phyloP scores from a whole-genome alignment of 1,140 invertebrate genomes.

The Semibalanus balanoides region DNA sequence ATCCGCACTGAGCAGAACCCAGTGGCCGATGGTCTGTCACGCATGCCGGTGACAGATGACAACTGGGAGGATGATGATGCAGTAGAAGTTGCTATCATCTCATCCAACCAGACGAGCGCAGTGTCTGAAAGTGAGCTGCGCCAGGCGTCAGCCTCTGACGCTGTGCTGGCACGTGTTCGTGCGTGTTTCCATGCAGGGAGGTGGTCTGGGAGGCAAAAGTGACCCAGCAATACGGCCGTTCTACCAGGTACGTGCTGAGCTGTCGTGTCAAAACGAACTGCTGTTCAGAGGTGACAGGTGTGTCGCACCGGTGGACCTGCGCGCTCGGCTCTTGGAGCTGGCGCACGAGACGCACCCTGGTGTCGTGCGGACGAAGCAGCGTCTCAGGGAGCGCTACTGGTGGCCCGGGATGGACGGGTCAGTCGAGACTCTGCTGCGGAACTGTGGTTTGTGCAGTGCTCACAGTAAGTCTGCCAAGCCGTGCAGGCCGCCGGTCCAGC shows the following conservation, averaged over 20 bases:
- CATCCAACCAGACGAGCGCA: neutral
- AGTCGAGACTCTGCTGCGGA: conserved; percentile 13
- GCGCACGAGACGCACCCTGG: conserved; percentile 17
- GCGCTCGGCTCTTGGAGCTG: conserved; percentile 7
- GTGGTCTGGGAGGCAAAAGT: neutral
- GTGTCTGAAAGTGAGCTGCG: neutral
- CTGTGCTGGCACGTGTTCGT: neutral
- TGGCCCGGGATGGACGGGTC: conserved; percentile 16
- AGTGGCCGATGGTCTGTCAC: no score
- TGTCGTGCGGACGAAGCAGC: conserved; percentile 17
- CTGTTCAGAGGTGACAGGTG: conserved; percentile 7
- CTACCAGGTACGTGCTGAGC: neutral
- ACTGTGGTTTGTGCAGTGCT: conserved; percentile 11
- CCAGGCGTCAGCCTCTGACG: neutral
- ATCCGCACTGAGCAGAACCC: no score
- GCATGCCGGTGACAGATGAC: no score
- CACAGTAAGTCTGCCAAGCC: conserved; percentile 10
- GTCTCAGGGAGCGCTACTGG: conserved; percentile 15
- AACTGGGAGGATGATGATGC: neutral
- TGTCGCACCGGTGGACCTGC: conserved; percentile 17
- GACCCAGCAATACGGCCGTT: neutral
- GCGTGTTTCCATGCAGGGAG: neutral
- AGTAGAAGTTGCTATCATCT: neutral
- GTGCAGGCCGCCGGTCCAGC: conserved; percentile 4
- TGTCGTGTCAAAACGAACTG: neutral